Base-by-base conservation (phyloP, 2,113 vertebrate genomes). In the Dicaeum eximium region DNA sequence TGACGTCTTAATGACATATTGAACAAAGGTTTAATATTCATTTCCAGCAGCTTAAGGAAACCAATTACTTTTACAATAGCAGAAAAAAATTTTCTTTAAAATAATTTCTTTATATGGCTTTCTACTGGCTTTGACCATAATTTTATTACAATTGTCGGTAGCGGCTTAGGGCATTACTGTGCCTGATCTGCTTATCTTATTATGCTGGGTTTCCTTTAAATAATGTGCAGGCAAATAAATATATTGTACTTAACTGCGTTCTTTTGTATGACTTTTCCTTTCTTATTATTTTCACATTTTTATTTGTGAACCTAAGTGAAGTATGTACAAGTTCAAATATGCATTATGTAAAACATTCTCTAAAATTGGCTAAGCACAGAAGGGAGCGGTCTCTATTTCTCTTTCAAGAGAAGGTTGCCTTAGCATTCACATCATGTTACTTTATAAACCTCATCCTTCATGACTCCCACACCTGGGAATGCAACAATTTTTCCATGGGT, bases 201-300 rank as follows among this genome's bases (percentile, higher is more conserved):
- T 78, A 75, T 61, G 48, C 80, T 92, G 80, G 50, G 89, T 96
- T 98, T 98, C 97, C 97, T 98, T 94, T 82, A 85, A 96, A 79
- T 86, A 90, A 87, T 42, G 35, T 67, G 74, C 64, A 95, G 83
- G 88, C 83, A 80, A 94, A 94, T 67, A 88, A 94, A 93, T 80
- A 87, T 48, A 57, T 71, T 3, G 11, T 60, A 54, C 71, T 78
- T 80, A 86, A 89, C 75, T 91, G 85, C 48, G 91, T 97, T 96
- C 80, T 48, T 97, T 96, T 97, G 94, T 95, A 90, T 95, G 90
- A 70, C 56, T 94, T 96, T 94, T 96, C 95, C 96, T 97, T 97
- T 97, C 88, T 86, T 93, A 95, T 78, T 95, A 94, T 92, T 94
- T 83, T 61, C 58, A 81, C 62, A 83, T 82, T 97, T 97, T 95